These are phyloP conservation scores for Popillia japonica DNA, from an alignment of 1,140 invertebrate genomes.

Conservation along the genomic window DNA sequence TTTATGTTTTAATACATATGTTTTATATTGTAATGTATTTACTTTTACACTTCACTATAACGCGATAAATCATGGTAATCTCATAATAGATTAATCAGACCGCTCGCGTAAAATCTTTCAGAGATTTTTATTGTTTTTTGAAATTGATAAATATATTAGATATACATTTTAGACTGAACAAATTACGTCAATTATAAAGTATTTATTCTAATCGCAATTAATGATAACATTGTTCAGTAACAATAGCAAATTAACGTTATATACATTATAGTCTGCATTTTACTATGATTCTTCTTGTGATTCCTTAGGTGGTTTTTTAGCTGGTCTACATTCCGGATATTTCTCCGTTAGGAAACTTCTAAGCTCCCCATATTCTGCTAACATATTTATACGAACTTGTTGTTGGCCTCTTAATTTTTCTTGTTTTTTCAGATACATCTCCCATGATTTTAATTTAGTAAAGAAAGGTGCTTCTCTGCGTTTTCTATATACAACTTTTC, in stretches of 20 bases:
- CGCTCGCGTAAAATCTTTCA: too few relatives aligned
- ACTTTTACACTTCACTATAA: too few relatives aligned
- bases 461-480: slow-evolving; percentile 77
- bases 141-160: too few relatives aligned
- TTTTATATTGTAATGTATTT: too few relatives aligned
- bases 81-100: too few relatives aligned
- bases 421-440: slow-evolving; percentile 70
- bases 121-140: too few relatives aligned
- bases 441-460: slow-evolving; percentile 69
- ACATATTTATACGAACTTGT: slow-evolving; percentile 70
- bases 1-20: too few relatives aligned
- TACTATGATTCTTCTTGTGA: slow-evolving; percentile 31
- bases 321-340: slow-evolving; percentile 71
- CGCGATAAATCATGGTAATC: too few relatives aligned
- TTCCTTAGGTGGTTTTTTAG: slow-evolving; percentile 52
- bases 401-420: slow-evolving; percentile 74
- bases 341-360: slow-evolving; percentile 78
- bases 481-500: slow-evolving; percentile 73
- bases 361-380: slow-evolving; percentile 73
- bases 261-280: not conserved
- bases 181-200: too few relatives aligned
- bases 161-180: too few relatives aligned
- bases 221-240: not conserved
- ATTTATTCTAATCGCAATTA: too few relatives aligned
- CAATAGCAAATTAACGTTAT: not conserved